Base-by-base conservation (phyloP, 2,888 invertebrate species). In the Agriopis marginaria region DNA sequence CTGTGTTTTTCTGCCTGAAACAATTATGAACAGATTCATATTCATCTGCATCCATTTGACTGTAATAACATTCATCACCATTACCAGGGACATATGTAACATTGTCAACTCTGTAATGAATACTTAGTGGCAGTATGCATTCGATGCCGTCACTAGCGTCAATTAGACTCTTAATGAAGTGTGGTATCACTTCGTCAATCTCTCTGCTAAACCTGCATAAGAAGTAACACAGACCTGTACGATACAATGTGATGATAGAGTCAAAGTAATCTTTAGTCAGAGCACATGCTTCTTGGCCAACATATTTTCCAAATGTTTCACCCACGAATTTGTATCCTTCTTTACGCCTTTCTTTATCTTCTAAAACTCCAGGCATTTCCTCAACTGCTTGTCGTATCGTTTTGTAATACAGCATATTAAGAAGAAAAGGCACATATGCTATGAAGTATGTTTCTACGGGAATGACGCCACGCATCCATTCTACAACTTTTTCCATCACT, bases 321-420 rank as follows among this genome's bases (percentile, higher is more conserved):
- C 58, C 58, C 8, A 58, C 6, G 3, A 58, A 32, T 58, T 58
- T 58, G 12, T 58, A 58, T 32, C 12, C 11, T 45, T 56, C 50
- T 23, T 64, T 17, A 32, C 58, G 58, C 8, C 2, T 58, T 32
- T 45, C 11, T 12, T 32, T 45, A 32, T 47, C 58, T 1, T 58
- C n/a, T 23, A 58, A 45, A 8, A 58, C 0, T 44, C 58, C 58
- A 23, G 45, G 45, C 5, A 17, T 56, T 56, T 56, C 3, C 8
- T 8, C 14, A 17, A 4, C 56, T 39, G 82, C 75, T 54, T 86
- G 80, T 51, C 82, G 79, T 7, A 90, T 76, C 3, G 89, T 75
- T 71, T 86, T 89, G 56, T 74, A 86, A 71, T 85, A 91, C 40
- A 88, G 71, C 84, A 89, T 89, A 0, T 81, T 87, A 12, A 88